These are phyloP conservation scores for Idaea straminata DNA, from an alignment of 2,888 invertebrate species.

Conservation along the genomic window DNA sequence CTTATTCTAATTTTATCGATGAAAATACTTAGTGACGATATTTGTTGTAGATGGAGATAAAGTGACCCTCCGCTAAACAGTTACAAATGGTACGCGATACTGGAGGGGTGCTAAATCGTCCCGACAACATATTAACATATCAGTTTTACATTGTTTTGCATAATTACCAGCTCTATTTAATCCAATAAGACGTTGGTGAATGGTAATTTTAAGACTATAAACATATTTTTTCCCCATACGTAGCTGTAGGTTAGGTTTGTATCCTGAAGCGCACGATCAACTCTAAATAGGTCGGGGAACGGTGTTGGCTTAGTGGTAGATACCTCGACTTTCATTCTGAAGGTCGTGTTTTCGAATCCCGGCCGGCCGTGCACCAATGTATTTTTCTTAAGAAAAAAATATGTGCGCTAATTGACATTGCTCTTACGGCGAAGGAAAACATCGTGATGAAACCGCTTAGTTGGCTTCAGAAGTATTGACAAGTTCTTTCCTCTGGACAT, in stretches of 20 bases:
- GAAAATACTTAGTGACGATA: conserved; percentile 55
- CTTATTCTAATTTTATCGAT: conserved; percentile 40
- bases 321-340: no score
- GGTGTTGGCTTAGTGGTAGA: no score
- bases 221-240: neutral
- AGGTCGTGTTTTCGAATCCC: no score
- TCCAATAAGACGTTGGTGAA: conserved; percentile 12
- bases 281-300: no score
- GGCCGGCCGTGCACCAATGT: no score
- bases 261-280: neutral
- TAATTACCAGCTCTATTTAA: conserved; percentile 44
- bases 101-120: conserved; percentile 74
- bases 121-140: conserved; percentile 68
- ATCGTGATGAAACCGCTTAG: no score
- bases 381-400: no score
- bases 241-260: neutral
- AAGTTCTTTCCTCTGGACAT: no score
- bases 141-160: conserved; percentile 67
- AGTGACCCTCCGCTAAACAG: conserved; percentile 52
- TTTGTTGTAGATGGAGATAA: conserved; percentile 44
- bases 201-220: neutral
- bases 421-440: no score
- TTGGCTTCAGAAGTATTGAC: no score
- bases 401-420: no score
- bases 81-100: conserved; percentile 56